phyloP scores from a whole-genome alignment of 2,113 vertebrate species.

The Sinocyclocheilus anophthalmus region DNA sequence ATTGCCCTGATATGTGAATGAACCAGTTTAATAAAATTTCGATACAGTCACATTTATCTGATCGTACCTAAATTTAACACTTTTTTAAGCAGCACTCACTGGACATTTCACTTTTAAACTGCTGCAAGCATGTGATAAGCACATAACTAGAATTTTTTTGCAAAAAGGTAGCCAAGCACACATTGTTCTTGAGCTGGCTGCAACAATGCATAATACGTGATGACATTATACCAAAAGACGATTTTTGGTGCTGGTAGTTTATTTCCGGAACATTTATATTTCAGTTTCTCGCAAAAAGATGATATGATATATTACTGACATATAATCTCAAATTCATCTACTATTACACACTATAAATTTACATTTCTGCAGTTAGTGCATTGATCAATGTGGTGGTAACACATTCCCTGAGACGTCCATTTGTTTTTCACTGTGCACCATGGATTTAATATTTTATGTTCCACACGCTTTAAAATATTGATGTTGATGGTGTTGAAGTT shows the following conservation, averaged over 20 bases:
- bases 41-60: neutral
- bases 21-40: neutral
- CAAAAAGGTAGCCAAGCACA: neutral
- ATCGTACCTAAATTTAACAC: neutral
- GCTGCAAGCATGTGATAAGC: neutral
- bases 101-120: neutral
- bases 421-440: neutral
- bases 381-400: conserved; percentile 18
- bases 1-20: neutral
- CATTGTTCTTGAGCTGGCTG: neutral
- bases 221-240: neutral
- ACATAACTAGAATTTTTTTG: neutral
- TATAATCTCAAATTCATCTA: neutral
- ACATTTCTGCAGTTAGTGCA: neutral
- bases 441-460: neutral
- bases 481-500: too few species aligned
- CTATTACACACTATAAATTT: neutral
- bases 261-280: neutral
- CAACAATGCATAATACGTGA: too few species aligned
- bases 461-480: too few species aligned
- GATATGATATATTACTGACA: neutral
- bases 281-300: neutral
- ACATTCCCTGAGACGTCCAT: neutral
- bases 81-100: neutral
- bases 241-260: neutral